A percentile compares a stretch with the other conserved stretches of the same genome.
Evolutionary conservation across 2,888 invertebrate genomes (phyloP).

Genomic region (Mythimna pallens): DNA sequence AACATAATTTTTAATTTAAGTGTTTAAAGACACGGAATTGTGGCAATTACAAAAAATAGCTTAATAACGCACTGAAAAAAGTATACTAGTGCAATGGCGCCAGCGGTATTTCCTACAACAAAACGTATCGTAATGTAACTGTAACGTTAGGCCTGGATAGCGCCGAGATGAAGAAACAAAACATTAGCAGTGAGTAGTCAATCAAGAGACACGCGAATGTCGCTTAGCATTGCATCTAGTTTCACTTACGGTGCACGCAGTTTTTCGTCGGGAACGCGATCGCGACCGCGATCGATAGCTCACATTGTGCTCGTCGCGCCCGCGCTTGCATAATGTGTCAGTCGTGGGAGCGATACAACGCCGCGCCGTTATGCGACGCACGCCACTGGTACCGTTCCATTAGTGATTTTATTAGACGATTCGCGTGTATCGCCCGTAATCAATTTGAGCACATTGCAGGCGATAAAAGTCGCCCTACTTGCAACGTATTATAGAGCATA

Average conservation of each 20-base stretch:
- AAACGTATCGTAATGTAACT: slow-evolving; percentile 41
- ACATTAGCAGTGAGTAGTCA: slow-evolving; percentile 43
- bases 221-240: slow-evolving; percentile 62
- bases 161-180: slow-evolving; percentile 51
- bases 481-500: slow-evolving; percentile 81
- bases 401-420: slow-evolving; percentile 89
- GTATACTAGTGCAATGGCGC: not conserved
- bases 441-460: slow-evolving; percentile 82
- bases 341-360: slow-evolving; percentile 85
- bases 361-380: slow-evolving; percentile 88
- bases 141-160: slow-evolving; percentile 40
- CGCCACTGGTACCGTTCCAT: slow-evolving; percentile 89
- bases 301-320: slow-evolving; percentile 80
- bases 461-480: slow-evolving; percentile 83
- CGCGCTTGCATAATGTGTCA: slow-evolving; percentile 86
- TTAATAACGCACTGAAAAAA: slow-evolving; percentile 12
- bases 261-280: slow-evolving; percentile 81
- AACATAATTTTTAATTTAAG: slow-evolving; percentile 14
- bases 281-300: slow-evolving; percentile 79
- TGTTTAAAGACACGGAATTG: slow-evolving; percentile 10
- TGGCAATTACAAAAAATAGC: slow-evolving; percentile 1
- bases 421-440: slow-evolving; percentile 88
- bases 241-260: slow-evolving; percentile 78
- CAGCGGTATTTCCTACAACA: slow-evolving; percentile 32
- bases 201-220: slow-evolving; percentile 61